These are phyloP conservation scores for Lordiphosa clarofinis DNA, from an alignment of 1,140 invertebrate genomes.

Conservation along the genomic window DNA sequence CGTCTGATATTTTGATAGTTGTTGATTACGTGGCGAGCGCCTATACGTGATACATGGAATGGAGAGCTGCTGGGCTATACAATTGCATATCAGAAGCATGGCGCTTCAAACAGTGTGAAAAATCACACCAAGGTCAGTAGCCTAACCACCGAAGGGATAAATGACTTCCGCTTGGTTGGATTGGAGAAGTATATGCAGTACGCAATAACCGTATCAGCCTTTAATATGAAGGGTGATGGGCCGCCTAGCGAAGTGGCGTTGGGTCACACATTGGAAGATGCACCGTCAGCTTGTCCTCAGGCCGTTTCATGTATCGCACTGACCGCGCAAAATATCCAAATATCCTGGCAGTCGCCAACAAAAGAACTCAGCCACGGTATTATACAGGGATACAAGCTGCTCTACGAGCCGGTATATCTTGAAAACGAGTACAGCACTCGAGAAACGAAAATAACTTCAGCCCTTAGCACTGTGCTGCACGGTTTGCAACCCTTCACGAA, in stretches of 20 bases:
- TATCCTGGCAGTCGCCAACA: constrained; percentile 88
- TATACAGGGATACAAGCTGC: constrained; percentile 89
- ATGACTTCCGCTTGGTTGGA: constrained; percentile 83
- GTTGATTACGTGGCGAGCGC: constrained; percentile 89
- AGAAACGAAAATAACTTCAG: constrained; percentile 83
- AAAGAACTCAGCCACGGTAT: constrained; percentile 86
- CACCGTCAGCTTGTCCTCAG: constrained; percentile 85
- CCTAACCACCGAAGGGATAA: constrained; percentile 80
- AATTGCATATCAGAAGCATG: constrained; percentile 82
- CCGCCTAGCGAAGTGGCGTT: constrained; percentile 85
- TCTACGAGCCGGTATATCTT: constrained; percentile 85
- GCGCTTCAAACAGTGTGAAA: constrained; percentile 76
- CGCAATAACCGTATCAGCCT: constrained; percentile 88
- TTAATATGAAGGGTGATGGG: constrained; percentile 89
- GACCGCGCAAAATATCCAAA: constrained; percentile 86
- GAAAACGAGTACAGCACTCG: constrained; percentile 82
- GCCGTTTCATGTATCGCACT: constrained; percentile 84
- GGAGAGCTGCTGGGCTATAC: constrained; percentile 91
- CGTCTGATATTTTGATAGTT: constrained; percentile 71
- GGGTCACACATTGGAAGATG: constrained; percentile 89
- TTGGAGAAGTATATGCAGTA: constrained; percentile 90
- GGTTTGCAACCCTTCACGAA: constrained; percentile 85
- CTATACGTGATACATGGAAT: constrained; percentile 88
- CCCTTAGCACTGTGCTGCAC: constrained; percentile 82
- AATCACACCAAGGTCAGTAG: constrained; percentile 81